Base-by-base conservation (phyloP, 1,140 invertebrate species). In the Anastrepha obliqua region DNA sequence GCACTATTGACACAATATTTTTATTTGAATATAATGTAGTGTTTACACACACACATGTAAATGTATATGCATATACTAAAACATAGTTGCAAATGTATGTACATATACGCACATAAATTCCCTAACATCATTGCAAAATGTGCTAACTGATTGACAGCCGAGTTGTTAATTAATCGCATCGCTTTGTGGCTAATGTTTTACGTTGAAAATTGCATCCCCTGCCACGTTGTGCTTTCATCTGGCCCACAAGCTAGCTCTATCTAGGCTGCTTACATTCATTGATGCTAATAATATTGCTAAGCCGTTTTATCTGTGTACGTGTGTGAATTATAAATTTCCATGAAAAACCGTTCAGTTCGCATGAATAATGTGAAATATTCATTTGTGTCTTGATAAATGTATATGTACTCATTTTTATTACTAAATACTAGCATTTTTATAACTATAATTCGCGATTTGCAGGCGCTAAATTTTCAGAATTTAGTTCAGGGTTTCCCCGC, bases 121-220 rank as follows among this genome's bases (percentile, higher is more conserved):
- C 17, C 70, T 17, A 0, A 74, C 17, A 17, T 51, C 4, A 47
- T 74, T 74, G 44, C 70, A 74, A 74, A 74, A 51, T 81, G 74
- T 81, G 74, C 47, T 81, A 81, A 81, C 74, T 81, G 74, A 81
- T 29, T 55, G 74, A 81, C 74, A 81, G 74, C 15, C 55, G 74
- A 81, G 44, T 55, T 81, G 47, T 81, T 81, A 81, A 81, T 81
- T 81, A 81, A 81, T 81, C 44, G 74, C 74, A 55, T 81, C 74
- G 55, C 47, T 81, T 81, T 81, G 47, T 81, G 74, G 15, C 42
- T 81, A 55, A 42, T 81, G 17, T 29, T n/a, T 81, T 81, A 81
- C 51, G 47, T 51, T 55, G 74, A 81, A 81, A 55, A 55, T 9
- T 13, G 15, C 4, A 4, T 5, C 15, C 67, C 15, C 67, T 44